These are phyloP conservation scores for Cotesia chilonis DNA, from an alignment of 1,140 invertebrate genomes.

Conservation along the genomic window DNA sequence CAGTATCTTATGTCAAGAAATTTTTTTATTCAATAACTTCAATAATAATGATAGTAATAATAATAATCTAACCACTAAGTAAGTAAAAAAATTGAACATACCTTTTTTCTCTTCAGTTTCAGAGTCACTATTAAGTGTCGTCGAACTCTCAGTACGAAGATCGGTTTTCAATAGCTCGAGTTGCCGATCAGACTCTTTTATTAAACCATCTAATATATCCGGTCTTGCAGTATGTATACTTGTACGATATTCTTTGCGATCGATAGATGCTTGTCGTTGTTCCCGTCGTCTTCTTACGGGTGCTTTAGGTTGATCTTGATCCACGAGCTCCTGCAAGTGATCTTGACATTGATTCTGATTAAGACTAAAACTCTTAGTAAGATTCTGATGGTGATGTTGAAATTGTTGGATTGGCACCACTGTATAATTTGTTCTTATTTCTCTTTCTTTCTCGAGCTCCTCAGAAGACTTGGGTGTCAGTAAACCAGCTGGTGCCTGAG, in stretches of 20 bases:
- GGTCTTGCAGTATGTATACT: slow-evolving; percentile 40
- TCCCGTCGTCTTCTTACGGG: slow-evolving; percentile 39
- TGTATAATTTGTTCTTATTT: too few species aligned
- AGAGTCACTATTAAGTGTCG: slow-evolving; percentile 53
- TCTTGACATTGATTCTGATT: slow-evolving; percentile 4
- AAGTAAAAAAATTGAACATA: slow-evolving; percentile 40
- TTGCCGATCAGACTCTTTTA: slow-evolving; percentile 56
- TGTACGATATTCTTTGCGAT: slow-evolving; percentile 19
- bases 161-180: slow-evolving; percentile 51
- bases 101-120: slow-evolving; percentile 59
- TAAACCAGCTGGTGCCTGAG: neutral
- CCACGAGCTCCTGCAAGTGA: neutral
- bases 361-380: neutral
- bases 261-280: slow-evolving; percentile 18
- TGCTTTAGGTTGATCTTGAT: slow-evolving; percentile 32
- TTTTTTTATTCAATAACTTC: too few species aligned
- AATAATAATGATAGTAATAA: too few species aligned
- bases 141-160: slow-evolving; percentile 44
- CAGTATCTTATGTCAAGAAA: too few species aligned
- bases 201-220: slow-evolving; percentile 56
- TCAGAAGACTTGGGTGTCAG: slow-evolving; percentile 16
- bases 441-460: too few species aligned
- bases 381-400: neutral
- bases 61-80: neutral
- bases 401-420: too few species aligned